Conservation (phyloP, 2,113 vertebrate species). For the mouse (Mus musculus) region GRCm39 chr9:16550501-16551000, state of each 20-base stretch:
- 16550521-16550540: not conserved
- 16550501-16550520: no score
- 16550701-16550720: not conserved
- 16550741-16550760: not conserved
- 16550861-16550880: not conserved
- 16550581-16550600: not conserved
- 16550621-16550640: not conserved
- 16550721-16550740: not conserved
- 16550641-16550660: not conserved
- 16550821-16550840: conserved; percentile 7
- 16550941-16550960: rapidly evolving
- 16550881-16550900: not conserved
- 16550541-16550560: not conserved
- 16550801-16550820: conserved; percentile 25
- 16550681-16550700: not conserved
- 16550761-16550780: not conserved
- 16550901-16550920: no score
- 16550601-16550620: not conserved
- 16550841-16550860: not conserved
- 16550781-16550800: conserved; percentile 34
- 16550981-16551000: not conserved
- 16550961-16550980: not conserved
- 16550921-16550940: not conserved
- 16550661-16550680: not conserved
- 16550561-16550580: not conserved